Conservation (phyloP, 92 coral and sea anemone species). For the Plumapathes pennacea region DNA sequence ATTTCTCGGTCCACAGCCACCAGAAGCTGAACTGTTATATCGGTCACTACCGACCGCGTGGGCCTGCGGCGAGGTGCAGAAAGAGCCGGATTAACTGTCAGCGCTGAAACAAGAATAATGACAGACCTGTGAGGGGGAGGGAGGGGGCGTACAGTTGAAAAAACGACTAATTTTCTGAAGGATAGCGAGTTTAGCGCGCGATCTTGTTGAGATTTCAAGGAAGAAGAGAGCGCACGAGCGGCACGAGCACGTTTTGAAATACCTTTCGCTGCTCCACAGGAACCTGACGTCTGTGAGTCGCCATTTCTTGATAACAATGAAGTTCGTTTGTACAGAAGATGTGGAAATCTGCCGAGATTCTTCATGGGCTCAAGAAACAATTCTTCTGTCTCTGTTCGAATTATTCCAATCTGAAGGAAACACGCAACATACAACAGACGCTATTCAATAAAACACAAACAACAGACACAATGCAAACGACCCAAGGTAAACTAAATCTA, state of each 20-base stretch:
- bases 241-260: too few species aligned
- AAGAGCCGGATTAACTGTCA: background rate
- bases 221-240: too few species aligned
- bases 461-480: too few species aligned
- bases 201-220: too few species aligned
- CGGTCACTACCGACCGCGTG: slow-evolving; percentile 47
- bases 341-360: slow-evolving; percentile 17
- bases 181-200: background rate
- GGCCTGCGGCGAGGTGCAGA: background rate
- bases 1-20: slow-evolving; percentile 85
- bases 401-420: slow-evolving; percentile 69
- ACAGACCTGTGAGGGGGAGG: background rate
- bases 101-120: background rate
- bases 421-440: background rate
- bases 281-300: slow-evolving; percentile 15
- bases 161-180: slow-evolving; percentile 9
- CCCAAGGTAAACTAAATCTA: too few species aligned
- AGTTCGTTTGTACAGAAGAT: slow-evolving; percentile 61
- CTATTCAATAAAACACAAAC: too few species aligned
- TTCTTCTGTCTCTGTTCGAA: slow-evolving; percentile 51
- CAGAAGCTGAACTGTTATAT: slow-evolving; percentile 70
- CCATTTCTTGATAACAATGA: slow-evolving; percentile 21
- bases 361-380: slow-evolving; percentile 74
- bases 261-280: slow-evolving; percentile 52
- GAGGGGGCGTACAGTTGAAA: too few species aligned